Conservation (phyloP, 2,888 invertebrate species). For the Diplolepis rosae region DNA sequence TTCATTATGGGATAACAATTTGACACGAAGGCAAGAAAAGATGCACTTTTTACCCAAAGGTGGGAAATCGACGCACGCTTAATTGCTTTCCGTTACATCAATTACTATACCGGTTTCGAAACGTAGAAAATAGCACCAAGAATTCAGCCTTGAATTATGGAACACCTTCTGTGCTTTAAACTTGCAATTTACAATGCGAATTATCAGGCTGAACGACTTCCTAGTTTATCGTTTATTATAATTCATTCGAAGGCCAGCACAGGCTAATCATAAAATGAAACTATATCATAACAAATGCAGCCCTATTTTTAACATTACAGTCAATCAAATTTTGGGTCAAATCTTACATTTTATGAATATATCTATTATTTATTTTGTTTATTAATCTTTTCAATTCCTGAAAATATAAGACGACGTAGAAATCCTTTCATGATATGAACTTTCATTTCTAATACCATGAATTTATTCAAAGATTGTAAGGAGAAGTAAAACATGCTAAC, state of each 20-base stretch:
- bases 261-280: background rate
- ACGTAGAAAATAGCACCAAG: slow-evolving; percentile 2
- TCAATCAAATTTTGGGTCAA: no score
- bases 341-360: no score
- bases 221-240: slow-evolving; percentile 10
- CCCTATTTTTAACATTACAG: no score
- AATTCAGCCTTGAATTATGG: slow-evolving; percentile 27
- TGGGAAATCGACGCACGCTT: slow-evolving; percentile 2
- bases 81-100: slow-evolving; percentile 17
- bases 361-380: no score
- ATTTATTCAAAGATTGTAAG: no score
- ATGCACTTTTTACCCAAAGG: background rate
- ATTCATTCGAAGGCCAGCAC: background rate
- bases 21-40: background rate
- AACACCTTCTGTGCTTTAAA: slow-evolving; percentile 12
- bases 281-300: no score
- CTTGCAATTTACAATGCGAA: slow-evolving; percentile 19
- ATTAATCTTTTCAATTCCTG: no score
- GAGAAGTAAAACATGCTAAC: no score
- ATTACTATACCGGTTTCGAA: slow-evolving; percentile 15
- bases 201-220: slow-evolving; percentile 10
- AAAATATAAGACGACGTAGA: no score
- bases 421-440: no score
- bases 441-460: no score
- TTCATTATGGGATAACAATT: slow-evolving; percentile 32